phyloP scores from a whole-genome alignment of 2,888 invertebrate genomes.

The Tiphia femorata region DNA sequence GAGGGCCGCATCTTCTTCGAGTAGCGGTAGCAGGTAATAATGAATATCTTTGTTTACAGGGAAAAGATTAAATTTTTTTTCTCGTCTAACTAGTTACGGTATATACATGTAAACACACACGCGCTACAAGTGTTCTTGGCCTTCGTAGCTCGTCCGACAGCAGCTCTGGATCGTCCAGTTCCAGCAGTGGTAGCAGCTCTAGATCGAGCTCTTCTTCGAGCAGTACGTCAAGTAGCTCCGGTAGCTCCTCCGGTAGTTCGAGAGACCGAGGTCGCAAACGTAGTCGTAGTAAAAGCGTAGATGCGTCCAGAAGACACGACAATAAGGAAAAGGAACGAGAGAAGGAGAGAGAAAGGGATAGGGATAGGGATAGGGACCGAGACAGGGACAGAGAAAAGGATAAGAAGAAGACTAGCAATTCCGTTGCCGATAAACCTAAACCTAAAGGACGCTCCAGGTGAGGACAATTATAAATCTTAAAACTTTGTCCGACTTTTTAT shows the following conservation, averaged over 20 bases:
- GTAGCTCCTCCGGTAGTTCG: slow-evolving; percentile 73
- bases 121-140: not conserved
- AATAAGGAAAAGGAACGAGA: slow-evolving; percentile 69
- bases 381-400: slow-evolving; percentile 64
- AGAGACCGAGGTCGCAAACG: slow-evolving; percentile 76
- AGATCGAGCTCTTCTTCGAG: slow-evolving; percentile 82
- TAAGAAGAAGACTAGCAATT: slow-evolving; percentile 65
- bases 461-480: not conserved
- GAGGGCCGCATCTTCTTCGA: slow-evolving; percentile 83
- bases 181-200: slow-evolving; percentile 70
- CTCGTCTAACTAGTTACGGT: not conserved
- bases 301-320: slow-evolving; percentile 66
- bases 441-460: slow-evolving; percentile 62
- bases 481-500: not conserved
- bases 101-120: not conserved
- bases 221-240: slow-evolving; percentile 84
- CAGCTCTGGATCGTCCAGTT: slow-evolving; percentile 75
- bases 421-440: slow-evolving; percentile 63
- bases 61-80: not conserved
- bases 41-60: not conserved
- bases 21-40: slow-evolving; percentile 82
- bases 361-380: slow-evolving; percentile 66
- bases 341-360: slow-evolving; percentile 68
- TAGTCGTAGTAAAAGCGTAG: slow-evolving; percentile 64
- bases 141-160: slow-evolving; percentile 87